Evolutionary conservation across 2,797 vertebrate species (phyloP).

Genomic region (Intellagama lesueurii): DNA sequence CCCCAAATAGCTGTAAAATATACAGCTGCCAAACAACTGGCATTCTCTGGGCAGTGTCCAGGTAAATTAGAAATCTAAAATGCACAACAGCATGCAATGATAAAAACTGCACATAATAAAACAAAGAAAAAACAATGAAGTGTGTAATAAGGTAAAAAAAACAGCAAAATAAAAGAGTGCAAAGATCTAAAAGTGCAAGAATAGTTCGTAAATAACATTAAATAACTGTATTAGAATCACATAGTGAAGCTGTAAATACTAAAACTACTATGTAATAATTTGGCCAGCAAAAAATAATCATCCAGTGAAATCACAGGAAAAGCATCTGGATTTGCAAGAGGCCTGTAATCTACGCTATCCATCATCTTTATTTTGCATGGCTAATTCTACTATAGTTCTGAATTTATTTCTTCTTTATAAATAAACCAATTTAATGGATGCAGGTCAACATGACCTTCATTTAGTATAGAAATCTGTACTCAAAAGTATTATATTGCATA

Average conservation of each 20-base stretch:
- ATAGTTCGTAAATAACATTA: not conserved
- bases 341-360: not conserved
- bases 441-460: not conserved
- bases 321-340: not conserved
- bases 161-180: not conserved
- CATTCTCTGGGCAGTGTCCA: too few species aligned
- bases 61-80: too few species aligned
- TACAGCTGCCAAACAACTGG: too few species aligned
- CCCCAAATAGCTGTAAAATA: too few species aligned
- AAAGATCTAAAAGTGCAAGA: not conserved
- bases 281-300: constrained; percentile 27
- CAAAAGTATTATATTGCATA: not conserved
- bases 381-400: constrained; percentile 4
- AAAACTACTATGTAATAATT: not conserved
- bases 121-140: not conserved
- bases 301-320: not conserved
- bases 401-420: constrained; percentile 10
- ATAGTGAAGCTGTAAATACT: not conserved
- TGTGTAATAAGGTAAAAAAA: not conserved
- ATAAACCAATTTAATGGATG: not conserved
- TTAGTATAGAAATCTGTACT: not conserved
- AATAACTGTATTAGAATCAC: not conserved
- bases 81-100: not conserved
- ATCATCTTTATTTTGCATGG: constrained; percentile 11
- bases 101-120: not conserved